Conservation (phyloP, 92 coral and sea anemone genomes). For the Chrysogorgia sp. region DNA sequence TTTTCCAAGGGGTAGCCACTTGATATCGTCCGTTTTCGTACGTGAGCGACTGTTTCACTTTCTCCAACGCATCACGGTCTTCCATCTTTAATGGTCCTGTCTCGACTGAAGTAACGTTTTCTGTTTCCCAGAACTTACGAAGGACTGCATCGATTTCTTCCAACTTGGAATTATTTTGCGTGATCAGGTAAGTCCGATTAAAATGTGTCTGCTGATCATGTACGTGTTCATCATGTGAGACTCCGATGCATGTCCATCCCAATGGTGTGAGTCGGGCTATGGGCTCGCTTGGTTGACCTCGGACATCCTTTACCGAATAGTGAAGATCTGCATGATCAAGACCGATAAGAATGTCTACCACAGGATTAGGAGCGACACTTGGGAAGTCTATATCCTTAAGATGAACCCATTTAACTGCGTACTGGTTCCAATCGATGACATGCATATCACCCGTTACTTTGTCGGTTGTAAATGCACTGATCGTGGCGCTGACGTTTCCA, state of each 20-base stretch:
- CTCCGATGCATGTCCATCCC: slow-evolving; percentile 50
- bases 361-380: slow-evolving; percentile 27
- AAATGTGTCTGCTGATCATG: background rate
- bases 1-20: slow-evolving; percentile 12
- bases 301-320: slow-evolving; percentile 34
- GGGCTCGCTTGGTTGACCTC: slow-evolving; percentile 50
- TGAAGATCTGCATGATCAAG: slow-evolving; percentile 39
- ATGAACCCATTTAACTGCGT: slow-evolving; percentile 51
- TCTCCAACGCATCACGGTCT: background rate
- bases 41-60: background rate
- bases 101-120: slow-evolving; percentile 25
- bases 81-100: background rate
- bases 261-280: slow-evolving; percentile 47
- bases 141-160: background rate
- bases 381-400: slow-evolving; percentile 47
- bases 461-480: slow-evolving; percentile 44
- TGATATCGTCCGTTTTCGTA: slow-evolving; percentile 14
- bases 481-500: background rate
- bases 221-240: background rate
- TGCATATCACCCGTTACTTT: slow-evolving; percentile 53
- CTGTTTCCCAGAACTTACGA: slow-evolving; percentile 26
- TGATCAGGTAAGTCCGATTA: background rate
- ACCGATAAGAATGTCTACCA: slow-evolving; percentile 53
- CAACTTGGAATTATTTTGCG: background rate
- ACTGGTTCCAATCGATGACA: slow-evolving; percentile 37